These are phyloP conservation scores for Ischnura elegans DNA, from an alignment of 2,888 invertebrate species.

Conservation along the genomic window DNA sequence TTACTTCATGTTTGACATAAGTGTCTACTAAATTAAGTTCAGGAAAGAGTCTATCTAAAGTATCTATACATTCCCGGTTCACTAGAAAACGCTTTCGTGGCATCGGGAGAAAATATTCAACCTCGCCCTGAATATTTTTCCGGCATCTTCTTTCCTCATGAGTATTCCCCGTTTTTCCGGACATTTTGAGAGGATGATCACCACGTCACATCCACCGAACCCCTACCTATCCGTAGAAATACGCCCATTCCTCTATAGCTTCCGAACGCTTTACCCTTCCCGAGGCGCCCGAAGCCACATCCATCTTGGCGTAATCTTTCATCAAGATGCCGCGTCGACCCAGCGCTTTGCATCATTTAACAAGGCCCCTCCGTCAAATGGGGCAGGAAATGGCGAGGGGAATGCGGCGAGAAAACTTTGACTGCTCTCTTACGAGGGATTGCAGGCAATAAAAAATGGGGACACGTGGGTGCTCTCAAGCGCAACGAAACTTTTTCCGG, in stretches of 20 bases:
- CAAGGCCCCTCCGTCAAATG: conserved; percentile 29
- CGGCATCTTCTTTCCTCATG: neutral
- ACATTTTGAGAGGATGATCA: too few species aligned
- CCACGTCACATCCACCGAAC: neutral
- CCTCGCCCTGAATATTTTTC: too few species aligned
- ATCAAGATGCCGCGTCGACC: conserved; percentile 38
- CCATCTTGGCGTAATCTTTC: conserved; percentile 48
- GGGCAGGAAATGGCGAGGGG: conserved; percentile 29
- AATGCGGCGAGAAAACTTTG: conserved; percentile 30
- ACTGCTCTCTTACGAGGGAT: conserved; percentile 2
- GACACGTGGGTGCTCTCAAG: neutral
- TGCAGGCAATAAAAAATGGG: neutral
- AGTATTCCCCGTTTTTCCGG: neutral
- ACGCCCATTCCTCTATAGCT: neutral
- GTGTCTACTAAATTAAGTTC: too few species aligned
- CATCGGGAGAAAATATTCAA: too few species aligned
- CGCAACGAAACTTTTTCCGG: neutral
- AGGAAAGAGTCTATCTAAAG: too few species aligned
- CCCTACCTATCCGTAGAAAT: neutral
- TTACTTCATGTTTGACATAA: too few species aligned
- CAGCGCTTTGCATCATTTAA: conserved; percentile 36
- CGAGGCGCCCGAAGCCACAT: conserved; percentile 38
- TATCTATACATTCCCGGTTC: too few species aligned
- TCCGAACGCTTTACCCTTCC: neutral
- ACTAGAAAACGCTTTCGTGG: too few species aligned